Base-by-base conservation (phyloP, 2,113 vertebrate species). In the Noturus placidus region DNA sequence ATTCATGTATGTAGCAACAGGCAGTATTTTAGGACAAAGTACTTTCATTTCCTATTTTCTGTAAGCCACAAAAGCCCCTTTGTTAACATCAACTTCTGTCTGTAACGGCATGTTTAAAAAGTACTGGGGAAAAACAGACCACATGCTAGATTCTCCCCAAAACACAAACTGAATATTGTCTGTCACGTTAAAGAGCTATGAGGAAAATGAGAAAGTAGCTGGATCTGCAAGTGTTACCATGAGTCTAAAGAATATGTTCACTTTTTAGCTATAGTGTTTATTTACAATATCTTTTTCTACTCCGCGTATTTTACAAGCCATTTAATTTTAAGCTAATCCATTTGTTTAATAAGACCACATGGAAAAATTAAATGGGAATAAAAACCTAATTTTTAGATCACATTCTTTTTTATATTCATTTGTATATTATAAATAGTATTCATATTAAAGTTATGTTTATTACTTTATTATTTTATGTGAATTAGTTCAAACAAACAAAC, bases 11-110 rank as follows among this genome's bases (percentile, higher is more conserved):
- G 11, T 1, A 46, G 35, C 27, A 38, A 79, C 46, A 78, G 38
- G 11, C n/a, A 83, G 19, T 3, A 20, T 85, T 52, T 65, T 54
- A 54, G 17, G n/a, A 67, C n/a, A 52, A 54, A 15, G 20, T 25
- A 30, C 54, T 67, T 81, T 82, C 74, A 80, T 52, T 84, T 87
- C 88, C 85, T 80, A 2, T 67, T 83, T 87, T 89, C 69, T 52
- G 1, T 25, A 27, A 57, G 17, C 35, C 59, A 85, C 27, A 27
- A 77, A 89, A 30, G 9, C 10, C n/a, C 61, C 38, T 9, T 22
- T 15, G 27, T 52, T 25, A 2, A 67, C 33, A 65, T 25, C 22
- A 67, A 87, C 78, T 69, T 78, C 57, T 56, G 30, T 30, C 52
- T 83, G 19, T 77, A 57, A 74, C n/a, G n/a, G 5, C 83, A 14